These are phyloP conservation scores for Agonum fuliginosum DNA, from an alignment of 2,888 invertebrate genomes.

Conservation along the genomic window DNA sequence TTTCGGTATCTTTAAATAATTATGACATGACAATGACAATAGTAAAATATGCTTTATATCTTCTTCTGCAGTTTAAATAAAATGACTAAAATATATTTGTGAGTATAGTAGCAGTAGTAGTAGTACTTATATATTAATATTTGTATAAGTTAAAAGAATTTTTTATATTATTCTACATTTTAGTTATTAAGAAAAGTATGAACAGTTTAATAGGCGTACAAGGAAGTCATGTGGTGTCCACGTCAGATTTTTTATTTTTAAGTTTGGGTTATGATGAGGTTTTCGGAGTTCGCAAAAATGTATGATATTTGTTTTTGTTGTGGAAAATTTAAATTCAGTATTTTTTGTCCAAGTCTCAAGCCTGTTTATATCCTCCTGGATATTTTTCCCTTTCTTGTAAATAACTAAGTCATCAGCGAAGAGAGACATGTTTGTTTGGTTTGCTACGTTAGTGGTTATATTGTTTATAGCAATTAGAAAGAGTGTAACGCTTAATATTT, in stretches of 20 bases:
- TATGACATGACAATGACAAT: too few species aligned
- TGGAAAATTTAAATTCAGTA: constrained; percentile 56
- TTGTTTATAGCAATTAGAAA: constrained; percentile 61
- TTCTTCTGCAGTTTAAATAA: too few species aligned
- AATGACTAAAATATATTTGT: too few species aligned
- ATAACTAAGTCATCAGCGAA: constrained; percentile 61
- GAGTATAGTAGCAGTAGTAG: too few species aligned
- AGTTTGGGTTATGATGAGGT: neutral
- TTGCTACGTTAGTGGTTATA: neutral
- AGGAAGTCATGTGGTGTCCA: too few species aligned
- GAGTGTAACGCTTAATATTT: constrained; percentile 57
- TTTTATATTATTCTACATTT: too few species aligned
- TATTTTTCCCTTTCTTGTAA: constrained; percentile 46
- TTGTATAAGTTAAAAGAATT: too few species aligned
- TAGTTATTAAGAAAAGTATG: too few species aligned
- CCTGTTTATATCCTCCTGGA: constrained; percentile 50
- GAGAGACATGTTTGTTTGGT: constrained; percentile 36
- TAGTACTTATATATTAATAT: too few species aligned
- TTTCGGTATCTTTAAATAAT: too few species aligned
- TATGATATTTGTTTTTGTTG: constrained; percentile 45
- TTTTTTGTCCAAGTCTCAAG: constrained; percentile 6
- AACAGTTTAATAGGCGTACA: too few species aligned
- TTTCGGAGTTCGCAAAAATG: constrained; percentile 5
- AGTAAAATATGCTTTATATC: too few species aligned
- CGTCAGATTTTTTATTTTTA: constrained; percentile 5